Base-by-base conservation (phyloP, 2,113 vertebrate species). In the Guaruba guarouba region DNA sequence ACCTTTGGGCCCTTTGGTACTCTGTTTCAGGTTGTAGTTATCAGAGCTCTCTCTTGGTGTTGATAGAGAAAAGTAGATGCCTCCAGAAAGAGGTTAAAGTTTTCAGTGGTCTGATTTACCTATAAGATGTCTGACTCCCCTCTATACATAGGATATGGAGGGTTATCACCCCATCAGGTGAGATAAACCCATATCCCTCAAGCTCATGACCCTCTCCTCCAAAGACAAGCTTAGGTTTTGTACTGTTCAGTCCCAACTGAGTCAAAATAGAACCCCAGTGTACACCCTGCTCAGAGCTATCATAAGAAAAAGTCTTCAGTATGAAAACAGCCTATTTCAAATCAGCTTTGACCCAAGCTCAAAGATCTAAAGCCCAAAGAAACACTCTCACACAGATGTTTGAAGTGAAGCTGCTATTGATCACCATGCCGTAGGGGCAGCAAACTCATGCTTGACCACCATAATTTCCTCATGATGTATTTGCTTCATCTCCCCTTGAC, bases 401-500 rank as follows among this genome's bases (percentile, higher is more conserved):
- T 81, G 92, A 95, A 93, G 85, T 33, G 73, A 35, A 71, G 88
- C 88, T 86, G 93, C 64, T 74, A 23, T 84, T 81, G 92, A 73
- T 86, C 82, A 57, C 71, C 7, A 0, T 31, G 64, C 35, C 25
- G 2, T 19, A 61, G 55, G 85, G 90, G 75, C 4, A 68, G 79
- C 85, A 4, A 17, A 62, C 17, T 80, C 75, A 17, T 59, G 66
- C 90, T 92, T 92, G 90, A 94, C 93, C 92, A 86, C 35, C n/a
- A 4, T 62, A 48, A 75, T 76, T 82, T 92, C 90, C 92, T 92
- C 73, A 8, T 28, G 28, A 41, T 25, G 37, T 33, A 7, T 87
- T 90, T 86, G 66, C 80, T 79, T 89, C 90, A 89, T 84, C 88
- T 92, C 88, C 22, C 95, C 86, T 52, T 84, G 92, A 66, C 80